These are phyloP conservation scores for Trachelus stipa DNA, from an alignment of 2,888 invertebrate species.

Conservation along the genomic window DNA sequence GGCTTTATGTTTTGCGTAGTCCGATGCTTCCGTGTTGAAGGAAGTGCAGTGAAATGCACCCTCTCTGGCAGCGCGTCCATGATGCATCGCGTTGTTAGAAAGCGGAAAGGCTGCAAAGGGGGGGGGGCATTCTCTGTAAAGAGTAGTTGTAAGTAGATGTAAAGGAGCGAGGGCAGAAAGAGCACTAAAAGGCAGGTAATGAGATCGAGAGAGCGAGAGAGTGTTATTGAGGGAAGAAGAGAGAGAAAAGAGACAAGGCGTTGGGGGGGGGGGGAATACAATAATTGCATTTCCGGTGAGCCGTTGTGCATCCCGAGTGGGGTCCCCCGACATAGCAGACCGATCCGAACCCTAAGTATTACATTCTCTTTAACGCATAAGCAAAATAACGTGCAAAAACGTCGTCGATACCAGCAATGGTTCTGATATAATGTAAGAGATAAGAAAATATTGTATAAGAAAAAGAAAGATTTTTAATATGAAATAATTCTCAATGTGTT, in stretches of 20 bases:
- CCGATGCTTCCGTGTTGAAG: not conserved
- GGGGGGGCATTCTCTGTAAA: not conserved
- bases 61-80: not conserved
- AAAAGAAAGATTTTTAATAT: not conserved
- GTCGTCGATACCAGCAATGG: not conserved
- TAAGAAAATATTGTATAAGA: not conserved
- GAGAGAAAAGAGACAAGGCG: constrained; percentile 20
- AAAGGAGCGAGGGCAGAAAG: not conserved
- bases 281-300: constrained; percentile 43
- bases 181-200: not conserved
- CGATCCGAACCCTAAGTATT: constrained; percentile 29
- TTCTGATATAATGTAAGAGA: not conserved
- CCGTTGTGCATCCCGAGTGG: constrained; percentile 34
- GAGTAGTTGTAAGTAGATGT: not conserved
- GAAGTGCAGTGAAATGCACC: not conserved
- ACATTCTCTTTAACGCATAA: constrained; percentile 1
- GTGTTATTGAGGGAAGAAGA: constrained; percentile 24
- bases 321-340: constrained; percentile 20
- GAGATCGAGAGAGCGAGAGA: constrained; percentile 26
- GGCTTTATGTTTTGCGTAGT: not conserved
- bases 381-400: not conserved
- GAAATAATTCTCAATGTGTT: not conserved
- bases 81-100: not conserved
- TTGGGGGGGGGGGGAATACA: constrained; percentile 33
- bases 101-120: not conserved